Base-by-base conservation (phyloP, 2,113 vertebrate species). In the Entosphenus tridentatus region DNA sequence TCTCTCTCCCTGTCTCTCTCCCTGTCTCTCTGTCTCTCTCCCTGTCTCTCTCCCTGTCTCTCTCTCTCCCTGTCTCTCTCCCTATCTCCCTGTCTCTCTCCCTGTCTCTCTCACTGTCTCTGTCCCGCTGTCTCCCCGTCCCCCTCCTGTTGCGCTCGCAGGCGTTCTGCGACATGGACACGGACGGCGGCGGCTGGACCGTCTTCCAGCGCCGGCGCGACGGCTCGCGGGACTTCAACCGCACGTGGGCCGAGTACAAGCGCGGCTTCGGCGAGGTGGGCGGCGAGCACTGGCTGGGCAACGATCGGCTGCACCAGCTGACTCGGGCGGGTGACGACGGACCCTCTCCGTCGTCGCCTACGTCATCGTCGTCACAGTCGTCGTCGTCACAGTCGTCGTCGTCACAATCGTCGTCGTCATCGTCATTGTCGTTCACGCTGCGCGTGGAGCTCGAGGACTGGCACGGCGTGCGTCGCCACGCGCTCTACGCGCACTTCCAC, bases 141-240 rank as follows among this genome's bases (percentile, higher is more conserved):
- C 39, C 39, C 39, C 39, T n/a, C n/a, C n/a, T n/a, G n/a, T n/a
- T 39, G 39, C 39, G 39, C 39, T 39, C 39, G 39, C 73, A 84
- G 82, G 82, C 80, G 72, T 77, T 79, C 72, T 86, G 83, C 77
- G 82, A 85, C 77, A 85, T 84, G 84, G 76, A 78, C 73, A 82
- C 78, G 2, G 78, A 77, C 3, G 80, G 80, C 2, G 83, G 82
- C 2, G 82, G 84, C 2, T 85, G 84, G 83, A 85, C 82, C 1
- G 78, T 85, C 69, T 78, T 86, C 74, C 84, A 84, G 76, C 76
- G 71, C 56, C 76, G 81, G 9, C 77, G 75, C 70, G 80, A 84
- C 55, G 84, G 84, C 70, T 73, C 77, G 3, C 70, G 80, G 72
- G 78, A 82, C 73, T 85, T 86, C 73, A 84, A 83, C 78, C 75